Evolutionary conservation across 2,113 vertebrate species (phyloP).

Genomic region (Turnix velox): DNA sequence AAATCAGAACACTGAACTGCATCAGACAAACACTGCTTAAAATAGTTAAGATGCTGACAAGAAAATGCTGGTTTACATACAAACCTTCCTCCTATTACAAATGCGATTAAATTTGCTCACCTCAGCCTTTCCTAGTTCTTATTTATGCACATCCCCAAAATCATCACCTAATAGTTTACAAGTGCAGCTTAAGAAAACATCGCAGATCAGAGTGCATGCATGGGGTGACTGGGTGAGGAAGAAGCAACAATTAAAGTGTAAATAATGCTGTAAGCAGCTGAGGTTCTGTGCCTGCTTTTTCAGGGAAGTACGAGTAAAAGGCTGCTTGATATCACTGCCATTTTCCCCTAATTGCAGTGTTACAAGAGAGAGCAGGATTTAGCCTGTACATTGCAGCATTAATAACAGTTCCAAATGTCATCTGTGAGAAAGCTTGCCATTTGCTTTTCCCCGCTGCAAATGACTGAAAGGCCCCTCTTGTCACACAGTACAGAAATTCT

Average conservation of each 20-base stretch:
- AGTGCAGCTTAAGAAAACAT: not conserved
- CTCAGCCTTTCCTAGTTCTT: not conserved
- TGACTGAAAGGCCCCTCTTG: slow-evolving; percentile 23
- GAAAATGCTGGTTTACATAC: not conserved
- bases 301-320: not conserved
- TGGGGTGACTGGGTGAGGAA: not conserved
- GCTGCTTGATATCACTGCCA: not conserved
- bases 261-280: not conserved
- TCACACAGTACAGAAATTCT: slow-evolving; percentile 2
- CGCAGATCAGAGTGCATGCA: rapidly evolving
- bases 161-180: not conserved
- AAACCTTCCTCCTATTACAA: not conserved
- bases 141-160: not conserved
- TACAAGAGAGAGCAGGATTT: not conserved
- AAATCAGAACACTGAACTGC: not conserved
- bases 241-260: not conserved
- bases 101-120: not conserved
- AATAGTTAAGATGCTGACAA: not conserved
- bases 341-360: not conserved
- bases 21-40: not conserved
- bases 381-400: not conserved
- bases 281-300: rapidly evolving
- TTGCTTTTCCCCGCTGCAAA: not conserved
- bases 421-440: not conserved
- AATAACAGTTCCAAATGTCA: slow-evolving; percentile 7